phyloP scores from a whole-genome alignment of 2,888 invertebrate species.

The Octodonta nipae region DNA sequence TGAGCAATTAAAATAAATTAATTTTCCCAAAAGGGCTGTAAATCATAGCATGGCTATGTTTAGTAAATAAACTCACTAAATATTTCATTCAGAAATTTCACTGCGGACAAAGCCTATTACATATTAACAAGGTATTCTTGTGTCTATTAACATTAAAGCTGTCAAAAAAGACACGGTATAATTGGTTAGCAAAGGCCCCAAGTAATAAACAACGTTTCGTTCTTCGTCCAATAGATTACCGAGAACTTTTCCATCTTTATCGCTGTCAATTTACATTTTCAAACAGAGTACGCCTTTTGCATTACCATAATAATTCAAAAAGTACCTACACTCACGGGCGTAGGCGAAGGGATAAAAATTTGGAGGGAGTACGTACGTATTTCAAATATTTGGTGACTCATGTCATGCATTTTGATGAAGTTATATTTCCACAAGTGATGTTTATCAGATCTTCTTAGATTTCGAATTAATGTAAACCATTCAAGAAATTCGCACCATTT shows the following conservation, averaged over 20 bases:
- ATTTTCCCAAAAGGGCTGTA: conserved; percentile 1
- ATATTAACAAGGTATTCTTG: conserved; percentile 38
- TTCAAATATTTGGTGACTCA: too few relatives aligned
- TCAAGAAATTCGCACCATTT: too few relatives aligned
- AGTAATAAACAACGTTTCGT: conserved; percentile 33
- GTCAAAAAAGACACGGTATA: conserved; percentile 38
- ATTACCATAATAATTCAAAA: conserved; percentile 38
- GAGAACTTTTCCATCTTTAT: conserved; percentile 24
- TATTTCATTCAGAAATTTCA: conserved; percentile 6
- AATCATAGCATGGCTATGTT: conserved; percentile 1
- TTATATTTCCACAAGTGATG: too few relatives aligned
- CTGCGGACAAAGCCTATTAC: conserved; percentile 33
- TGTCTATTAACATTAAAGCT: conserved; percentile 38
- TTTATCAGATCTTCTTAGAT: too few relatives aligned
- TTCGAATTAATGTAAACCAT: too few relatives aligned
- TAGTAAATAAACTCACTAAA: conserved; percentile 1
- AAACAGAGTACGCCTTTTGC: conserved; percentile 37
- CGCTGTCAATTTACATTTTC: conserved; percentile 37
- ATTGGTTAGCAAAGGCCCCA: conserved; percentile 36
- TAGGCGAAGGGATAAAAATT: neutral
- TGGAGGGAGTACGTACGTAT: too few relatives aligned
- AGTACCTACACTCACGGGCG: conserved; percentile 8
- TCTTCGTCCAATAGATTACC: conserved; percentile 11
- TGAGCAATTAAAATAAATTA: too few relatives aligned
- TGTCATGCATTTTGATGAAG: too few relatives aligned